Conservation (phyloP, 2,797 vertebrate genomes). For the Cuculus canorus region DNA sequence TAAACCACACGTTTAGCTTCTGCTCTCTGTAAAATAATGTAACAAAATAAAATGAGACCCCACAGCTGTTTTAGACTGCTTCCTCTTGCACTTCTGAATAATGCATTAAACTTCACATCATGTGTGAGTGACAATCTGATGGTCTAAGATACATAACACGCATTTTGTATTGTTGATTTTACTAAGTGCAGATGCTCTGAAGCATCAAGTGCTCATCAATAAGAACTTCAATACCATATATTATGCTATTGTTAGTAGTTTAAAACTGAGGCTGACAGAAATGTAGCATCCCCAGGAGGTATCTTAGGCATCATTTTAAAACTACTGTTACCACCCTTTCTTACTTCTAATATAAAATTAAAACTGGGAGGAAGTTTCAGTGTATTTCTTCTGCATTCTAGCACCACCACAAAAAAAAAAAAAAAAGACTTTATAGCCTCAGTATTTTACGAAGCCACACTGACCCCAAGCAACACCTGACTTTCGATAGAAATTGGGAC, state of each 20-base stretch:
- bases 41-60: slow-evolving; percentile 10
- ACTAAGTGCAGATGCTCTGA: slow-evolving; percentile 32
- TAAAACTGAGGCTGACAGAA: slow-evolving; percentile 1
- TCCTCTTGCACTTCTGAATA: slow-evolving; percentile 45
- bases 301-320: background rate
- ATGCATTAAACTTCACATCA: slow-evolving; percentile 46
- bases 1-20: slow-evolving; percentile 33
- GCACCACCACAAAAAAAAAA: background rate
- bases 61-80: slow-evolving; percentile 27
- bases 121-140: slow-evolving; percentile 37
- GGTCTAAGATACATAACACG: slow-evolving; percentile 50
- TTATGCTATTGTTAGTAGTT: background rate
- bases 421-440: background rate
- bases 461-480: background rate
- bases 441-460: slow-evolving; percentile 12
- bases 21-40: background rate
- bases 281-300: background rate
- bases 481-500: background rate
- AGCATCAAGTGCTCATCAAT: slow-evolving; percentile 56
- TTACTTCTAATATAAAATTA: background rate
- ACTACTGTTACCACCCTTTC: background rate
- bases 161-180: slow-evolving; percentile 54
- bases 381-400: background rate
- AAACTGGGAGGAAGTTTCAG: background rate
- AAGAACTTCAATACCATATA: slow-evolving; percentile 33